Base-by-base conservation (phyloP, 2,888 invertebrate species). In the Artemia sinica region DNA sequence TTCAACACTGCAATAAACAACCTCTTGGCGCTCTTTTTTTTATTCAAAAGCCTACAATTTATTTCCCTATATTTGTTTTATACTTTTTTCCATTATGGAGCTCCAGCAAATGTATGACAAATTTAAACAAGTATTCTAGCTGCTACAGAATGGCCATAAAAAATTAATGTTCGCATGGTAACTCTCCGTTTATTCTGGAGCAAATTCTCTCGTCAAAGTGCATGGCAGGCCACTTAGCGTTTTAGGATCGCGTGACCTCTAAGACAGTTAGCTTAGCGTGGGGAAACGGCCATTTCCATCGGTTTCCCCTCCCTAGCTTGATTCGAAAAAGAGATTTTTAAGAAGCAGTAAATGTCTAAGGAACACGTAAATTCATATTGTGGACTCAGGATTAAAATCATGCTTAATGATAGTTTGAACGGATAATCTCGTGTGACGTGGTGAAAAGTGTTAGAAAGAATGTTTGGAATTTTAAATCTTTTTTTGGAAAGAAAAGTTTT, bases 161-260 rank as follows among this genome's bases (percentile, higher is more conserved):
- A 28, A 28, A 28, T 28, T 28, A 28, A 28, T 28, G 28, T 52
- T 58, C 58, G 58, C 58, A 58, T 58, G 58, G 58, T 18, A 58
- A 58, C 8, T 9, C 14, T 9, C 58, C 58, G 58, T 58, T 58
- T 58, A 14, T n/a, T 58, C 58, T 18, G 58, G 58, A 58, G 18
- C 58, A 58, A 58, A 58, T 58, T 58, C 58, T 58, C 18, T 58
- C 58, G 58, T 58, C 58, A 58, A 58, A 58, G n/a, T 14, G 58
- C 58, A 58, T 18, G n/a, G 18, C 18, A 58, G 58, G 10, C 58
- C 58, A 58, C 58, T 58, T 58, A 58, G 58, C 58, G 58, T 58
- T 58, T 58, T 18, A 1, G 58, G 10, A 58, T 58, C 58, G 58
- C 58, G 58, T 58, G 58, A 58, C 58, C 10, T 58, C 8, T 8